Base-by-base conservation (phyloP, 2,797 vertebrate species). In the Pogonophryne albipinna region DNA sequence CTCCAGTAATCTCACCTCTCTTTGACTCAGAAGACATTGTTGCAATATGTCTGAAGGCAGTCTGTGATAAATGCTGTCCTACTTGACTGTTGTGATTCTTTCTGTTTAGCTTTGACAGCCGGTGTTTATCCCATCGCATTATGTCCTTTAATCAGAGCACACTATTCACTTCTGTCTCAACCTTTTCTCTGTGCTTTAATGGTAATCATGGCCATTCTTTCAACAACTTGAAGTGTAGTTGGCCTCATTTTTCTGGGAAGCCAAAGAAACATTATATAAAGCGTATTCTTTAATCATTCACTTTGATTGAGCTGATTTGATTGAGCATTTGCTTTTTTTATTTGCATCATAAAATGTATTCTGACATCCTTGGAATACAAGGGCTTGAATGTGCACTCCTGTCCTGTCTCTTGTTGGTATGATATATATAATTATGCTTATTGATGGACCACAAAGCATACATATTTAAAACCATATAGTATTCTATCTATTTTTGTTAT, bases 71-170 rank as follows among this genome's bases (percentile, higher is more conserved):
- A 74, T 69, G 68, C 51, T 66, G 52, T 76, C 41, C 53, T 62
- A 57, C 77, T 87, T 74, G 70, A 85, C 61, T 72, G 23, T 31
- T 74, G 50, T 66, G 73, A 73, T 82, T 85, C 55, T 64, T 71
- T 74, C 46, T 73, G 3, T 79, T 74, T 27, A 38, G 27, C 31
- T 57, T n/a, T 76, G 82, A 74, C 81, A 82, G 76, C 63, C 42
- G 1, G 50, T 73, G 72, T 87, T 91, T 80, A 87, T 82, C 68
- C 66, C 62, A 17, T 69, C 56, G 80, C 56, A 72, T 76, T 83
- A 68, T 76, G 65, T 67, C 41, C 47, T 64, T 20, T 66, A 76
- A 80, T 84, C 78, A 84, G 63, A 80, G 75, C 60, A 17, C 16
- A 46, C 63, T 61, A 53, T 73, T 84, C 31, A 74, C 78, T 62